Base-by-base conservation (phyloP, 2,113 vertebrate species). In the Rhinolophus ferrumequinum region DNA sequence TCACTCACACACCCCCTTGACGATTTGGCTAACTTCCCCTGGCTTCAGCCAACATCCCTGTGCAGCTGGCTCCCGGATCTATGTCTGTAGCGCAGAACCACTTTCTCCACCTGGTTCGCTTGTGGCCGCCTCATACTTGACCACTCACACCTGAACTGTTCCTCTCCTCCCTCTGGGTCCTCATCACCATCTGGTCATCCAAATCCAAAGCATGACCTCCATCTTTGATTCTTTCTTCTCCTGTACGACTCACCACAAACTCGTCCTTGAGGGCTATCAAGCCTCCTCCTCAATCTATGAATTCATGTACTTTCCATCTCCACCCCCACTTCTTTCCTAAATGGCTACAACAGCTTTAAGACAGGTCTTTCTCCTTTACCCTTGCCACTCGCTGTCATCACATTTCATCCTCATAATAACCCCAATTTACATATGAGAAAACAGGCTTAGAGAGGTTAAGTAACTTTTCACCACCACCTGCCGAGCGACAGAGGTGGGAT, bases 11-110 rank as follows among this genome's bases (percentile, higher is more conserved):
- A 33, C 0, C 5, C 64, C 66, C 60, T 35, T 22, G 22, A 81
- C 0, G 21, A 26, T 47, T 5, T 16, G 15, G 44, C 16, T 64
- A 2, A 33, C 2, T 0, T 14, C 10, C 4, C 15, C 26, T 30
- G 44, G n/a, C 41, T 41, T 33, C 13, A 15, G 41, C 13, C 26
- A 44, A 33, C 0, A 18, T 47, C 52, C 54, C 41, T 24, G 26
- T 11, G 50, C 44, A 33, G 9, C 35, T 24, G 44, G 75, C 21
- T 50, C 90, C 70, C 16, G 35, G 50, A 38, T 18, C 22, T 83
- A 21, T 16, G 62, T 54, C 60, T 91, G 33, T 33, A 60, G 64
- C 28, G 77, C 58, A 76, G 52, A 87, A 22, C 4, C 16, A 56
- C 54, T 18, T 24, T 73, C 21, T 67, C 21, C 6, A 2, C 16